Percentiles rank a stretch among this genome's conserved stretches.
phyloP scores from a whole-genome alignment of 2,113 vertebrate genomes.

The Tetrax tetrax region DNA sequence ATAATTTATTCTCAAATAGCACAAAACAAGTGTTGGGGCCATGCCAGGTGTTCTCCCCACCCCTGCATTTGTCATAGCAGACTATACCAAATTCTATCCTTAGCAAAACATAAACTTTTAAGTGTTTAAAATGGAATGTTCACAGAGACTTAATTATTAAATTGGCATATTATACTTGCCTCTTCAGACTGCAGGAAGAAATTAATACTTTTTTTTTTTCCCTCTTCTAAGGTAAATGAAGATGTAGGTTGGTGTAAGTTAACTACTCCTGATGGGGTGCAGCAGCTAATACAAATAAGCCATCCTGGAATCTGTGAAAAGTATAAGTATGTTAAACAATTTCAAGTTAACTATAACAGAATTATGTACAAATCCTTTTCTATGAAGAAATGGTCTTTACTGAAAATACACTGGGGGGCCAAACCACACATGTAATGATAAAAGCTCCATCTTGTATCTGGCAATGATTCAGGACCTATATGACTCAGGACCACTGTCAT shows the following conservation, averaged over 20 bases:
- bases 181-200: background rate
- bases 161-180: background rate
- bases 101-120: background rate
- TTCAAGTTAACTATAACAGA: background rate
- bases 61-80: background rate
- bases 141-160: background rate
- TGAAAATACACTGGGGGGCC: background rate
- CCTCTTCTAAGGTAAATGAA: slow-evolving; percentile 62
- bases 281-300: slow-evolving; percentile 70
- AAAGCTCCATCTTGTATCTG: background rate
- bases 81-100: background rate
- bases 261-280: slow-evolving; percentile 66
- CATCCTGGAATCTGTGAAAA: slow-evolving; percentile 73
- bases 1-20: background rate
- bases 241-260: slow-evolving; percentile 74
- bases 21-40: background rate
- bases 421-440: background rate
- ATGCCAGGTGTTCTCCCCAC: background rate
- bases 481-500: background rate
- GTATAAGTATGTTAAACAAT: slow-evolving; percentile 55
- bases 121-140: background rate
- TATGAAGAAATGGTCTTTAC: background rate
- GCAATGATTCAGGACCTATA: background rate
- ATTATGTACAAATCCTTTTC: background rate
- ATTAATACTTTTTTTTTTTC: background rate